Evolutionary conservation across 1,140 invertebrate species (phyloP).

Genomic region (Ctenoplectra terminalis): DNA sequence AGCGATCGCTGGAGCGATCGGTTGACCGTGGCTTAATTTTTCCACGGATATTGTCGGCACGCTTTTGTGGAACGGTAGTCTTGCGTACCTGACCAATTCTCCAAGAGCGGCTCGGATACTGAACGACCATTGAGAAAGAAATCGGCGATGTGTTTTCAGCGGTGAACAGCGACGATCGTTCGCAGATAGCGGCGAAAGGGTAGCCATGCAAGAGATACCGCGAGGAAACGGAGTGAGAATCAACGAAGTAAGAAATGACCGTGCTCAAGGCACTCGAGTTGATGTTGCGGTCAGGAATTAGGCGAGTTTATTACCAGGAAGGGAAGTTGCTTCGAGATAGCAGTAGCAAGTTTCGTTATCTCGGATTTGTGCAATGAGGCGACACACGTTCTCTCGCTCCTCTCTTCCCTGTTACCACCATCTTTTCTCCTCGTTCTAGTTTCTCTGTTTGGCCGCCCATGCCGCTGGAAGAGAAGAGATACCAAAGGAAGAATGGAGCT

Average conservation of each 20-base stretch:
- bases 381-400: conserved; percentile 31
- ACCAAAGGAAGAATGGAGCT: conserved; percentile 7
- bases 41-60: too few species aligned
- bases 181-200: conserved; percentile 11
- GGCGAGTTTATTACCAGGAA: conserved; percentile 64
- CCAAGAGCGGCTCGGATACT: too few species aligned
- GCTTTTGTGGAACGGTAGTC: too few species aligned
- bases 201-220: conserved; percentile 30
- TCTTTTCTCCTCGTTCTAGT: conserved; percentile 21
- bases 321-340: conserved; percentile 63
- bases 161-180: conserved; percentile 6
- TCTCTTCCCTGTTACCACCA: background rate
- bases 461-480: conserved; percentile 31
- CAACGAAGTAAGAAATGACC: conserved; percentile 68
- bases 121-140: background rate
- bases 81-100: too few species aligned
- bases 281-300: conserved; percentile 63
- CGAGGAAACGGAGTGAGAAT: conserved; percentile 60
- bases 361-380: conserved; percentile 60
- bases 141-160: background rate
- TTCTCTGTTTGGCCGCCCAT: background rate
- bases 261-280: conserved; percentile 58
- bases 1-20: too few species aligned
- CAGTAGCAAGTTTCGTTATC: conserved; percentile 58
- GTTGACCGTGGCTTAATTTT: too few species aligned